Conservation (phyloP, 2,797 vertebrate species). For the Pangasius krempfi region DNA sequence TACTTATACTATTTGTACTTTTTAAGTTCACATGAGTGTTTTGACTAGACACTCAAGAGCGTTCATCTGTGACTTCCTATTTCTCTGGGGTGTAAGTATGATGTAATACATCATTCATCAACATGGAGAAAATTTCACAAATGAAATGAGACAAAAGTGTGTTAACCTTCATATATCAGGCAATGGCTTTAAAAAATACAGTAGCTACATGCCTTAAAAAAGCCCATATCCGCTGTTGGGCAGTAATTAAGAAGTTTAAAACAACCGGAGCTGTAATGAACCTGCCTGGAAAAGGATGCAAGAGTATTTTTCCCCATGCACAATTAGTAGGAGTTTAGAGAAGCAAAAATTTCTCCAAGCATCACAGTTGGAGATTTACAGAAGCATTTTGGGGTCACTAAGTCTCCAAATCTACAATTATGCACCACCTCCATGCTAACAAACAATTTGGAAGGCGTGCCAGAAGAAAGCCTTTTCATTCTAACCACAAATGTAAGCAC, state of each 20-base stretch:
- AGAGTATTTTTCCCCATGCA: not conserved
- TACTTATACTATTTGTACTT: not conserved
- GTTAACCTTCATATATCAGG: not conserved
- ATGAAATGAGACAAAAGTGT: not conserved
- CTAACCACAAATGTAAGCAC: slow-evolving; percentile 15
- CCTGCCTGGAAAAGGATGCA: not conserved
- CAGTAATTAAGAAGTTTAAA: slow-evolving; percentile 16
- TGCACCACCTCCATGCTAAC: not conserved
- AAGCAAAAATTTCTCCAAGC: not conserved
- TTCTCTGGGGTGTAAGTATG: not conserved
- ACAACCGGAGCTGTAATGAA: not conserved
- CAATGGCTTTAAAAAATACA: not conserved
- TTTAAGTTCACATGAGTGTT: not conserved
- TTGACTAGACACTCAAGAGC: not conserved
- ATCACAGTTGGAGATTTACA: not conserved
- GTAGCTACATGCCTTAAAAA: not conserved
- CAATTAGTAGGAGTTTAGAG: not conserved
- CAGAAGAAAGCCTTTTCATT: slow-evolving; percentile 21
- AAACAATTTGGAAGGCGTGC: not conserved
- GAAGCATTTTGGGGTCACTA: not conserved
- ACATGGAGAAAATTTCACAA: not conserved
- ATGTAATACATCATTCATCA: not conserved
- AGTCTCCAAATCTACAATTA: slow-evolving; percentile 5
- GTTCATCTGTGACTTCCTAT: not conserved
- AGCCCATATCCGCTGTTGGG: not conserved